Evolutionary conservation across 2,888 invertebrate species (phyloP), one percentile per base, ranked within the genome.

Genomic region (Andrena minutula): DNA sequence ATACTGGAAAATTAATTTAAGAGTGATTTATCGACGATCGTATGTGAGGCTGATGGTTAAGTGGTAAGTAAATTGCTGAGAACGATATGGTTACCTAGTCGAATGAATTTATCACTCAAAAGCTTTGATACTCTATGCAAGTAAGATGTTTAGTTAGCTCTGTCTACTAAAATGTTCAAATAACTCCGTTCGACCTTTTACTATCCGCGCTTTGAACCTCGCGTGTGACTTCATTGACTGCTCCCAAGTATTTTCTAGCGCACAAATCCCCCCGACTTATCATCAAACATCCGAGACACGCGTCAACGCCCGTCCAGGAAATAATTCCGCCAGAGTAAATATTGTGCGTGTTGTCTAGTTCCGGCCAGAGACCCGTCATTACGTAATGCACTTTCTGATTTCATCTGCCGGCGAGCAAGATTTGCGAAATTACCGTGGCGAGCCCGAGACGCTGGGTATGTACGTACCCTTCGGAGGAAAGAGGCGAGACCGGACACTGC

Each of bases 351-450:
- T 77, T 82, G 72, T 87, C 85, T 75, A 82, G 51, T 75, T 82
- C 63, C 80, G 58, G 53, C 65, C 75, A 61, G 61, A 35, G 68
- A 69, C 77, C 58, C 56, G 47, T 86, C 56, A 80, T 87, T 79
- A 84, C 68, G 72, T 61, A 66, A 41, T 69, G 69, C 79, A 63
- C 77, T 75, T 84, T 79, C 63, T 56, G 82, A 86, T 86, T 80
- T 75, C 80, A 79, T 82, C 69, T 53, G 73, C 63, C 79, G 66
- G 74, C 65, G 77, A 81, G 69, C 68, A 63, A 60, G 60, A 77
- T 73, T 77, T 47, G 71, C 79, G 61, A 87, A 83, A 86, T 85
- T 83, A 75, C 83, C 80, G 68, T 74, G 75, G 74, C 78, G 63
- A 74, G 63, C 65, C 28, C 69, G 60, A 71, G 66, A 32, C 63